Conservation (phyloP, 2,113 vertebrate genomes). For the Albula goreensis region DNA sequence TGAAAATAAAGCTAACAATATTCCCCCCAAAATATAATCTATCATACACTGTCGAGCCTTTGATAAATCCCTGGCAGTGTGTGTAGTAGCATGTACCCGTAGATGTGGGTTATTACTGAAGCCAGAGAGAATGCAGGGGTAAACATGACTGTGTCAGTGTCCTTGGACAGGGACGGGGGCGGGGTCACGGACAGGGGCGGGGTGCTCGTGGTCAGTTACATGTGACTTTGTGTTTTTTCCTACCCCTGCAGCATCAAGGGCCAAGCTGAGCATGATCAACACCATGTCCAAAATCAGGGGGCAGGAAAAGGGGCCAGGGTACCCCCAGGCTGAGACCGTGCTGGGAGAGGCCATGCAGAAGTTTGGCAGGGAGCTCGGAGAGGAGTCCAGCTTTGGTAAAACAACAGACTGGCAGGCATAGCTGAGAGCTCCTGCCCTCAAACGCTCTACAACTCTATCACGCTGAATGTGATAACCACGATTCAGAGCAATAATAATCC, state of each 20-base stretch:
- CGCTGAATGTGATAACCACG: background rate
- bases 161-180: background rate
- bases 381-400: conserved; percentile 94
- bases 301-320: conserved; percentile 93
- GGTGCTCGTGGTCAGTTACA: background rate
- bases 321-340: conserved; percentile 88
- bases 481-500: background rate
- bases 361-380: conserved; percentile 91
- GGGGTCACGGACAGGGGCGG: too few species aligned
- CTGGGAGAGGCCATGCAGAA: conserved; percentile 93
- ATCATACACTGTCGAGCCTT: background rate
- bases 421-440: background rate
- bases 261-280: conserved; percentile 99
- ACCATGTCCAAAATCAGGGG: conserved; percentile 99
- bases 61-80: background rate
- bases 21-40: background rate
- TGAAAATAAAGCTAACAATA: background rate
- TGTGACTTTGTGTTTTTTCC: conserved; percentile 18
- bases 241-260: conserved; percentile 83
- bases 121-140: background rate
- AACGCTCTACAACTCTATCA: background rate
- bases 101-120: background rate
- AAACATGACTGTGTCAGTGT: background rate
- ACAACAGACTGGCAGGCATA: background rate
- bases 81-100: background rate